These are phyloP conservation scores for Agapostemon virescens DNA, from an alignment of 2,888 invertebrate genomes.

Conservation along the genomic window DNA sequence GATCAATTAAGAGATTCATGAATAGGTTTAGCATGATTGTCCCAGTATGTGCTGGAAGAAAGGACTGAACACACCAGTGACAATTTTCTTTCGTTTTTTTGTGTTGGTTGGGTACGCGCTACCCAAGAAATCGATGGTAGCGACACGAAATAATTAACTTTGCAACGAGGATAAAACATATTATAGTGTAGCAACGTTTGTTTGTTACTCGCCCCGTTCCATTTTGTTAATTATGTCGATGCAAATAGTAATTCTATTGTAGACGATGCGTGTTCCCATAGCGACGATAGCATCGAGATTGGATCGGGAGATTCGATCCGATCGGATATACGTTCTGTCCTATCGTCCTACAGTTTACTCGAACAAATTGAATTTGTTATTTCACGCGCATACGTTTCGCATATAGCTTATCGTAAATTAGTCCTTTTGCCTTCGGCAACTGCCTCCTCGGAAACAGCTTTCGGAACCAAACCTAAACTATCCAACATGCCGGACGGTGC, in stretches of 20 bases:
- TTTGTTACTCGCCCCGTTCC: background rate
- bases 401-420: constrained; percentile 28
- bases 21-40: too few relatives aligned
- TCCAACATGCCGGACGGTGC: constrained; percentile 79
- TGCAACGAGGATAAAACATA: background rate
- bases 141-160: background rate
- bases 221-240: background rate
- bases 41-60: too few relatives aligned
- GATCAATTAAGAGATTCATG: too few relatives aligned
- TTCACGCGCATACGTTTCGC: background rate
- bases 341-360: too few relatives aligned
- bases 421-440: constrained; percentile 35
- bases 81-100: background rate
- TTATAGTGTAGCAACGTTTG: background rate
- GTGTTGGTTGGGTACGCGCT: too few relatives aligned
- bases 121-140: background rate
- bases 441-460: constrained; percentile 66
- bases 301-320: background rate
- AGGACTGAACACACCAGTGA: background rate
- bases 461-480: constrained; percentile 78
- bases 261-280: background rate
- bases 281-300: background rate
- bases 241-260: background rate
- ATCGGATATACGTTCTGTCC: background rate
- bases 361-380: background rate